Conservation (phyloP, 1,140 invertebrate genomes). For the Drosophila baimaii region DNA sequence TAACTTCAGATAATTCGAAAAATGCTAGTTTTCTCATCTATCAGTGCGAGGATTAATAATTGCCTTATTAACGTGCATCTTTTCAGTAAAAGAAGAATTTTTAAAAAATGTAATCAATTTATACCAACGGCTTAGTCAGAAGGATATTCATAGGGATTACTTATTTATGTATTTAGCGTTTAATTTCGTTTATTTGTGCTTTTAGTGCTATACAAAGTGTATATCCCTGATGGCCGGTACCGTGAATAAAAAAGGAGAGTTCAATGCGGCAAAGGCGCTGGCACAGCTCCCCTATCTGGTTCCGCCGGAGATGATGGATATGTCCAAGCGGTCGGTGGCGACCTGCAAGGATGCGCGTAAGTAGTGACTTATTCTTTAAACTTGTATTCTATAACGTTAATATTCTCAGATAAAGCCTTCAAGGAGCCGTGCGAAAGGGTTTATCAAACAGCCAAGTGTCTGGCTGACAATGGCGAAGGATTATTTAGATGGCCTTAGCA, state of each 20-base stretch:
- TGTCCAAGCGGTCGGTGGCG: slow-evolving; percentile 53
- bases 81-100: too few relatives aligned
- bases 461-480: slow-evolving; percentile 12
- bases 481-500: slow-evolving; percentile 19
- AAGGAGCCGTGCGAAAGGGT: slow-evolving; percentile 72
- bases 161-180: too few relatives aligned
- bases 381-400: background rate
- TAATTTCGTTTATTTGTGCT: too few relatives aligned
- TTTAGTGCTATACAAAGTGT: slow-evolving; percentile 77
- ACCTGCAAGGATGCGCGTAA: slow-evolving; percentile 77
- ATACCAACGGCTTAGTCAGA: too few relatives aligned
- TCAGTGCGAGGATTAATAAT: too few relatives aligned
- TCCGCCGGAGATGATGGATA: slow-evolving; percentile 61
- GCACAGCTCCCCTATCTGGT: slow-evolving; percentile 76
- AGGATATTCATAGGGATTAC: too few relatives aligned
- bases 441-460: slow-evolving; percentile 23
- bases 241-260: slow-evolving; percentile 77
- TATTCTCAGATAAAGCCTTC: slow-evolving; percentile 66
- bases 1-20: too few relatives aligned
- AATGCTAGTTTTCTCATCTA: too few relatives aligned
- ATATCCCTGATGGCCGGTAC: slow-evolving; percentile 77
- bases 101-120: too few relatives aligned
- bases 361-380: slow-evolving; percentile 15
- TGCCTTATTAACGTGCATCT: too few relatives aligned
- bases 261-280: slow-evolving; percentile 68